Evolutionary conservation across 2,888 invertebrate genomes (phyloP).

Genomic region (Synergus gifuensis): DNA sequence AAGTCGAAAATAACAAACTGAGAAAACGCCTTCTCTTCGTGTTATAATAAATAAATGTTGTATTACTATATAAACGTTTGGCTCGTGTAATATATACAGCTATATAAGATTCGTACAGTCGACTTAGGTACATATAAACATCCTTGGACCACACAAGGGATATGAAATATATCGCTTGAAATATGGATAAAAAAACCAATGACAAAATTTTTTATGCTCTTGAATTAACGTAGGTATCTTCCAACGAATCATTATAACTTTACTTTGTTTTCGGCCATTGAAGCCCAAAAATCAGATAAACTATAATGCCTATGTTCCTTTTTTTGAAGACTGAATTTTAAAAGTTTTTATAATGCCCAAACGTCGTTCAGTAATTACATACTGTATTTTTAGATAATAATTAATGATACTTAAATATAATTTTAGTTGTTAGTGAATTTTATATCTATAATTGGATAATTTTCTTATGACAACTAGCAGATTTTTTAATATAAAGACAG

Average conservation of each 20-base stretch:
- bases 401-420: neutral
- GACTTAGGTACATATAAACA: constrained; percentile 66
- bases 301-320: constrained; percentile 20
- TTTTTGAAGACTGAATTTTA: neutral
- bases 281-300: constrained; percentile 7
- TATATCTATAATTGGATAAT: neutral
- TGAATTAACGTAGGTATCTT: constrained; percentile 9
- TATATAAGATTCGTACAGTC: constrained; percentile 61
- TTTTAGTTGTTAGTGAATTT: constrained; percentile 6
- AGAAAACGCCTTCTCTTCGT: constrained; percentile 45
- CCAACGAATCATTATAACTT: neutral
- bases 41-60: constrained; percentile 68
- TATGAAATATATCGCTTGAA: constrained; percentile 50
- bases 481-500: neutral
- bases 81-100: constrained; percentile 63
- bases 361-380: neutral
- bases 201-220: constrained; percentile 20
- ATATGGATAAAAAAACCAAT: constrained; percentile 38
- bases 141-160: constrained; percentile 61
- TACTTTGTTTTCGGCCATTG: constrained; percentile 26
- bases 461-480: neutral
- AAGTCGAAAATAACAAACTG: constrained; percentile 27
- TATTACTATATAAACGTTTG: constrained; percentile 67
- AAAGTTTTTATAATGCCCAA: neutral
- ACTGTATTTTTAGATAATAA: constrained; percentile 14